These are phyloP conservation scores for Leptogaster cylindrica DNA, from an alignment of 2,888 invertebrate species.

Conservation along the genomic window DNA sequence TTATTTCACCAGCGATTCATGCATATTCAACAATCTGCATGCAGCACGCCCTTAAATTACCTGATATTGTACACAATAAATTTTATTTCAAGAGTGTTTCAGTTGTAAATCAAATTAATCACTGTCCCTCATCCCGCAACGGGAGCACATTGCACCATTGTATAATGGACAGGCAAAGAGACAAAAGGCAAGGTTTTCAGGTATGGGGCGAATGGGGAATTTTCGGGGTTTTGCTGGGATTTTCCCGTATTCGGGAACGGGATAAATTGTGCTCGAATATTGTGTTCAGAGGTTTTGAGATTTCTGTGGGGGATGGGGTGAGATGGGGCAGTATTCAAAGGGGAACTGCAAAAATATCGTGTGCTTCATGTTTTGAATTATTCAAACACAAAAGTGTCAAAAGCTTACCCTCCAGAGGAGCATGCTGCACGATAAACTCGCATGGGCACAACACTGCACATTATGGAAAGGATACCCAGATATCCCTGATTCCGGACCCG, in stretches of 20 bases:
- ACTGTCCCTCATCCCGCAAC: conserved; percentile 22
- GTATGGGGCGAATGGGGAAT: background rate
- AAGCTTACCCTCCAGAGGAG: conserved; percentile 8
- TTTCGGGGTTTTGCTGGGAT: background rate
- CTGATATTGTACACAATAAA: conserved; percentile 35
- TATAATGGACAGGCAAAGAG: background rate
- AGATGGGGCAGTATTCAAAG: background rate
- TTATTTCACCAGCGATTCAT: conserved; percentile 7
- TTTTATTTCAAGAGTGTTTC: conserved; percentile 35
- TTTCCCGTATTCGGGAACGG: background rate
- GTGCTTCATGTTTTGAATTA: conserved; percentile 22
- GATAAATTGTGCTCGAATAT: conserved; percentile 1
- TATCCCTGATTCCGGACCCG: conserved; percentile 1
- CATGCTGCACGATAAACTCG: background rate
- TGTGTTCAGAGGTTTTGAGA: conserved; percentile 15
- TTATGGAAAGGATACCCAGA: conserved; percentile 4
- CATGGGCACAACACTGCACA: background rate
- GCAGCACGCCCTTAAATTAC: conserved; percentile 28
- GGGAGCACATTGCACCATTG: too few species aligned
- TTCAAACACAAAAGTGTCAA: conserved; percentile 31
- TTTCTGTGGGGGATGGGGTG: background rate
- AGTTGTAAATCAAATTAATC: conserved; percentile 39
- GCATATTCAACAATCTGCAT: conserved; percentile 34
- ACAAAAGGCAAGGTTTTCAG: background rate
- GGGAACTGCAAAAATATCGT: background rate